Percentiles rank a stretch among this genome's conserved stretches.
These are phyloP conservation scores for Scatophagus argus DNA, from an alignment of 2,113 vertebrate genomes.

Conservation along the genomic window DNA sequence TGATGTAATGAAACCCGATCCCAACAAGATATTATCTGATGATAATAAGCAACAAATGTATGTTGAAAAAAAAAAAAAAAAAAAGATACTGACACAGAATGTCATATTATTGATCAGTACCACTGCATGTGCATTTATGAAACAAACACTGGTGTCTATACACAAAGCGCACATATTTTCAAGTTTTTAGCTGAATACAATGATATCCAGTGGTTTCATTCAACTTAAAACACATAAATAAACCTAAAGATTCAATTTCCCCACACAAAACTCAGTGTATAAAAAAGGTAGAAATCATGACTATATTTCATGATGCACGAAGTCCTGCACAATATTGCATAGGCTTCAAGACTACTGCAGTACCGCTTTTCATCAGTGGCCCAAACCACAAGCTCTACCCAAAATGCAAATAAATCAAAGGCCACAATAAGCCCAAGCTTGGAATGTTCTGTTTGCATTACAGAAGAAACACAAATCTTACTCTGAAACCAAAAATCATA, in stretches of 20 bases:
- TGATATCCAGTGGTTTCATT: constrained; percentile 33
- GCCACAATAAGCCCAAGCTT: background rate
- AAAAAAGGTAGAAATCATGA: background rate
- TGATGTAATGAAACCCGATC: background rate
- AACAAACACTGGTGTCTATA: constrained; percentile 12
- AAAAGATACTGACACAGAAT: no score
- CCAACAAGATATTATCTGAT: background rate
- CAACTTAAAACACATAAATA: background rate
- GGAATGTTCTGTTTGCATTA: constrained; percentile 46
- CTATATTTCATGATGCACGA: background rate
- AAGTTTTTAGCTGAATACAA: constrained; percentile 18
- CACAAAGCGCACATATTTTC: background rate
- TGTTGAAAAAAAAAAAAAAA: no score
- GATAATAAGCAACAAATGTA: no score
- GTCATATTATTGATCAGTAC: constrained; percentile 3
- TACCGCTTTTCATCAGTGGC: background rate
- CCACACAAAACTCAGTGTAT: background rate
- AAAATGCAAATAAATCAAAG: constrained; percentile 8
- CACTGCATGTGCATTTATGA: constrained; percentile 12
- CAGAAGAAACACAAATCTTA: constrained; percentile 1
- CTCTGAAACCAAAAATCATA: background rate
- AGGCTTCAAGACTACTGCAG: background rate
- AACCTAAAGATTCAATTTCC: background rate
- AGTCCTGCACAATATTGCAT: constrained; percentile 38
- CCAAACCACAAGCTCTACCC: background rate